Conservation (phyloP, 2,797 vertebrate species). For the Chrosomus eos region DNA sequence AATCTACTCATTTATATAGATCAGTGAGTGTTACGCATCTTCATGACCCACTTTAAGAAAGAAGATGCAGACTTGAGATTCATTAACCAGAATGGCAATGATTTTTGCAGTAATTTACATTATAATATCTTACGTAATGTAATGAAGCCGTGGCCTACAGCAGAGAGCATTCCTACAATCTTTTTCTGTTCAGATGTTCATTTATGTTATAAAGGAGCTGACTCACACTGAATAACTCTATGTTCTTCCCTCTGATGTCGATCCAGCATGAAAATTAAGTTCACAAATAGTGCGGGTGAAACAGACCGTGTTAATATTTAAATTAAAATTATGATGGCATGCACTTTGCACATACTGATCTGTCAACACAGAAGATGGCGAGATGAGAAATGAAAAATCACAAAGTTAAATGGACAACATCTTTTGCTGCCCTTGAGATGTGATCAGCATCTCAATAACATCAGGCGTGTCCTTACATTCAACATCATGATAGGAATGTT, state of each 20-base stretch:
- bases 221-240: neutral
- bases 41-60: slow-evolving; percentile 20
- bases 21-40: neutral
- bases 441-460: neutral
- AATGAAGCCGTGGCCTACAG: slow-evolving; percentile 1
- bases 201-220: slow-evolving; percentile 5
- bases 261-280: neutral
- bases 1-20: neutral
- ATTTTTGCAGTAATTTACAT: slow-evolving; percentile 10
- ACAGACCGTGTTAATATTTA: slow-evolving; percentile 9
- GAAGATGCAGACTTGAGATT: neutral
- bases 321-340: neutral
- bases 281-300: neutral
- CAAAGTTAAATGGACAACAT: slow-evolving; percentile 1
- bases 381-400: neutral
- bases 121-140: neutral
- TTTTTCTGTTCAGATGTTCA: slow-evolving; percentile 25
- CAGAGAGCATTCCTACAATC: slow-evolving; percentile 12
- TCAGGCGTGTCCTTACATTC: neutral
- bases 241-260: neutral
- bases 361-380: neutral
- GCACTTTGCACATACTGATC: neutral
- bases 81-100: neutral
- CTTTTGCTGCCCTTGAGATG: neutral
- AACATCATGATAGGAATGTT: neutral